Evolutionary conservation across 2,888 invertebrate species (phyloP).

Genomic region (Caenorhabditis drosophilae): DNA sequence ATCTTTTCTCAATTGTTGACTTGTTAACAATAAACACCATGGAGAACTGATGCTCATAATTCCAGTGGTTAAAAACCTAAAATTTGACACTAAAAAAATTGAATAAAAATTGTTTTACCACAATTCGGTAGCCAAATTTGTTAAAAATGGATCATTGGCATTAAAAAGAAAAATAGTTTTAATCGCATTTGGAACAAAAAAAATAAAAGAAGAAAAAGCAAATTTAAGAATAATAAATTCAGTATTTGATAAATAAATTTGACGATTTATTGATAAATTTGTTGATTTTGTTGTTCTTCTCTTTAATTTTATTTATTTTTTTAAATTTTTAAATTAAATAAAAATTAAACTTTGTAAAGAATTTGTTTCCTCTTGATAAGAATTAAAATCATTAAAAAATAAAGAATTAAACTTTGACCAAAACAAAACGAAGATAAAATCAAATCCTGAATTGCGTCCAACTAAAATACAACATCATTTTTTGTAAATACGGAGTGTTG

Average conservation of each 20-base stretch:
- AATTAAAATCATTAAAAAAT: slow-evolving; percentile 1
- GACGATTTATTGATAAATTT: too few species aligned
- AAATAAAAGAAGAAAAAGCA: slow-evolving; percentile 17
- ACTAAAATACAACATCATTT: too few species aligned
- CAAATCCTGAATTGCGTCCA: slow-evolving; percentile 32
- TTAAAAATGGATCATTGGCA: background rate
- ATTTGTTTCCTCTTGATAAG: too few species aligned
- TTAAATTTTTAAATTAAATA: background rate
- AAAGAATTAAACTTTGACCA: slow-evolving; percentile 3
- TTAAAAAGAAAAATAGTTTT: slow-evolving; percentile 17
- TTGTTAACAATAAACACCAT: slow-evolving; percentile 20
- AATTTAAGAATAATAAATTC: slow-evolving; percentile 25
- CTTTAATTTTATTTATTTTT: too few species aligned
- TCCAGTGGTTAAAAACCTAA: slow-evolving; percentile 21
- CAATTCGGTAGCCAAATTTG: slow-evolving; percentile 10
- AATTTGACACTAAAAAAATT: too few species aligned
- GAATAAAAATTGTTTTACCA: too few species aligned
- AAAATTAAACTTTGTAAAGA: background rate
- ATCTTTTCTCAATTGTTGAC: slow-evolving; percentile 7
- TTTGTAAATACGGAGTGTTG: too few species aligned
- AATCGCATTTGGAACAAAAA: slow-evolving; percentile 18
- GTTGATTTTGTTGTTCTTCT: too few species aligned
- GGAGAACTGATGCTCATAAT: slow-evolving; percentile 24
- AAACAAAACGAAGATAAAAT: slow-evolving; percentile 12
- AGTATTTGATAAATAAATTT: slow-evolving; percentile 1